Evolutionary conservation across 2,113 vertebrate genomes (phyloP), one percentile per base, ranked within the genome.

Genomic region (Raja brachyura): DNA sequence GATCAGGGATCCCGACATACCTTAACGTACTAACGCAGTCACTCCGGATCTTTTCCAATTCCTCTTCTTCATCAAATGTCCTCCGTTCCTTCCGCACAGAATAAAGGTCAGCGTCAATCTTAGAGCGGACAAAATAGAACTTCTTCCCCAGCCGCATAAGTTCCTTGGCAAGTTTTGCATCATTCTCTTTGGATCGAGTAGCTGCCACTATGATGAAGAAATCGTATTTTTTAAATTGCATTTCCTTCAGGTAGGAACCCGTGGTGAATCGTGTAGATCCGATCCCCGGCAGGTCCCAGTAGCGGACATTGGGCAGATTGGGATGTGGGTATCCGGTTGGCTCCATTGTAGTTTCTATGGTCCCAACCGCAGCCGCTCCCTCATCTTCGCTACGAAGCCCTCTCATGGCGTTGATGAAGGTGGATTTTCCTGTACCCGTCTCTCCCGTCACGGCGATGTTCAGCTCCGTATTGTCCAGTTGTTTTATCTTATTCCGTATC

Each of bases 141-240:
- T 94, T 94, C 5, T 94, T 96, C 11, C 95, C 95, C 0, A 94
- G 93, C 0, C 93, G 93, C 48, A 94, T 94, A 76, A 96, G 86
- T 13, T 94, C 94, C n/a, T 94, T 94, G n/a, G 95, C 94, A 54
- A 95, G 94, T 16, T 93, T 94, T 93, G 96, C 93, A 28, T 95
- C 94, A 54, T 95, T 90, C 66, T 95, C 93, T 14, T 93, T 93
- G 59, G 96, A 94, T 14, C 95, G 93, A 16, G 95, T 94, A 0
- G 95, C 70, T 8, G 95, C 95, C 20, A 96, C 93, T 0, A 97
- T 94, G 63, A 97, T 94, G 86, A 96, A 95, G 70, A 96, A 95
- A 5, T 97, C 96, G 1, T 96, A 97, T 33, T 85, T 94, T 33
- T 93, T 33, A 13, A 94, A 94, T 9, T 94, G 6, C 39, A 94